Evolutionary conservation across 1,140 invertebrate genomes (phyloP), one percentile per base, ranked within the genome.

Genomic region (Anastrepha obliqua): DNA sequence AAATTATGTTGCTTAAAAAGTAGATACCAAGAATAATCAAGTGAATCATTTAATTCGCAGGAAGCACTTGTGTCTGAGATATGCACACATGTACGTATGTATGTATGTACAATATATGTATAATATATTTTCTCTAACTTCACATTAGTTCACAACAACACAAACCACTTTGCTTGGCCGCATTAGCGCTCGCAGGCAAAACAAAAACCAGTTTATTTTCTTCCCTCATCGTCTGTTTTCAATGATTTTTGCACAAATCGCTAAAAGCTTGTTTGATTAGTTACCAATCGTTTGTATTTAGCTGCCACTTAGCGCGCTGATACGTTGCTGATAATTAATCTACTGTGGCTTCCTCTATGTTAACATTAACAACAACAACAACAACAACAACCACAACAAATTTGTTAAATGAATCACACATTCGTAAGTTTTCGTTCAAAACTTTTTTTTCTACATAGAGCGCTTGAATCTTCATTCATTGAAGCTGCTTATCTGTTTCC

Each of bases 401-500:
- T 29, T 29, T 29, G 13, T 62, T 62, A 13, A 51, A 81, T 81
- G 74, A 81, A 1, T 81, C 74, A 81, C 17, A 55, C 20, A 20
- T n/a, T 62, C 15, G 60, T 62, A n/a, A 13, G 60, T 62, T n/a
- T 62, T 62, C 6, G 47, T 81, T 29, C 17, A 39, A 29, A 67
- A 42, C 20, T 81, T 20, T 55, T n/a, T 20, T 42, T 67, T 29
- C 2, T 67, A 67, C 5, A 13, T 55, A 51, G 65, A 67, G 29
- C 65, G 39, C 65, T 67, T 47, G 17, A n/a, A 51, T 55, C n/a
- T 3, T 20, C 74, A 81, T 5, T n/a, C 44, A 51, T 29, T 55
- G 20, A 29, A 81, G 74, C 74, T 81, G 74, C 47, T 81, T 81
- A 81, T 81, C 74, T 81, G 74, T 13, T 81, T 20, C 44, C 17